These are phyloP conservation scores for Luscinia luscinia DNA, from an alignment of 2,797 vertebrate genomes.

Conservation along the genomic window DNA sequence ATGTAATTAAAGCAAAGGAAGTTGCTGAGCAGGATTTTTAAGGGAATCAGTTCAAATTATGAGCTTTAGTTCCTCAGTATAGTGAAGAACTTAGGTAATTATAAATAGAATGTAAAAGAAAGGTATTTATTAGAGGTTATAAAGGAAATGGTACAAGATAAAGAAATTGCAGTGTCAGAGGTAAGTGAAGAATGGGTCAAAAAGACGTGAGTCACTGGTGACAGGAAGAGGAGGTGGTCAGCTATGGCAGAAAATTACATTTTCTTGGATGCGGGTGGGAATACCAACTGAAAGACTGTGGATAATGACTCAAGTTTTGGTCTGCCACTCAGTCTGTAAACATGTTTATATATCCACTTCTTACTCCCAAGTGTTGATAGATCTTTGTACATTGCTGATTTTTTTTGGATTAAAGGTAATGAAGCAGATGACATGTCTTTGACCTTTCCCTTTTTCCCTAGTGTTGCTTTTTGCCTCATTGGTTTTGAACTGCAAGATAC, in stretches of 20 bases:
- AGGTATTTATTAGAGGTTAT: neutral
- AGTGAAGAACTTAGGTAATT: neutral
- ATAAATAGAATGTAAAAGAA: neutral
- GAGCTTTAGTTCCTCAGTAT: neutral
- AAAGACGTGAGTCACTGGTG: neutral
- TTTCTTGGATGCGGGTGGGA: constrained; percentile 5
- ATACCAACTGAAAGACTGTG: constrained; percentile 26
- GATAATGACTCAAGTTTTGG: constrained; percentile 48
- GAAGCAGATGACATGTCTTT: neutral
- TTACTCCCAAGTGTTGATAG: neutral
- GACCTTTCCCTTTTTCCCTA: neutral
- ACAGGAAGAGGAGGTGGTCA: constrained; percentile 35
- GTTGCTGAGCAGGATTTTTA: neutral
- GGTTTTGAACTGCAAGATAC: neutral
- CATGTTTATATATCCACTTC: neutral
- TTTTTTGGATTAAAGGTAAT: neutral
- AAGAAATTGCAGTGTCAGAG: neutral
- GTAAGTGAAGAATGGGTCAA: neutral
- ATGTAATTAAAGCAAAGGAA: neutral
- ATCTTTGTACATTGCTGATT: neutral
- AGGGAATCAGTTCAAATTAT: neutral
- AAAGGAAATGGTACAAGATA: neutral
- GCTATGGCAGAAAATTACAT: neutral
- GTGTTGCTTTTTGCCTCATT: neutral
- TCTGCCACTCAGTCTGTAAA: constrained; percentile 1